Evolutionary conservation across 2,113 vertebrate species (phyloP).

Genomic region (Ophthalmolycus amberensis): DNA sequence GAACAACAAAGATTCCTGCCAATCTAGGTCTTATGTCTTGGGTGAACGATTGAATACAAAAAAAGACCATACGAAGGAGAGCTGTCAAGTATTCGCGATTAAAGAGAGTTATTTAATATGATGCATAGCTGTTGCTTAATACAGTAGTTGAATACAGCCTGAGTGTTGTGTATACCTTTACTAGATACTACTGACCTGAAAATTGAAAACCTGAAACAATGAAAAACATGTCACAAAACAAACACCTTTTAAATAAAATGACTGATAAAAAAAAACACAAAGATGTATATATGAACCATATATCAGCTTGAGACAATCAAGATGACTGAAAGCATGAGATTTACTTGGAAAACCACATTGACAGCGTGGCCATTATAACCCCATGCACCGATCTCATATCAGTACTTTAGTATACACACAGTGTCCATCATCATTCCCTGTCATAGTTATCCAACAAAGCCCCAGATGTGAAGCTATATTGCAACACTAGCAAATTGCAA

Average conservation of each 20-base stretch:
- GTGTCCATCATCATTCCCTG: constrained; percentile 10
- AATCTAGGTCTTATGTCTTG: background rate
- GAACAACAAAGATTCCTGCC: constrained; percentile 22
- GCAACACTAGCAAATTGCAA: constrained; percentile 23
- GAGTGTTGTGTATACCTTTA: constrained; percentile 63
- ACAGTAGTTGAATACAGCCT: constrained; percentile 80
- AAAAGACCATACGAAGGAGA: constrained; percentile 41
- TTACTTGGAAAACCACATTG: constrained; percentile 11
- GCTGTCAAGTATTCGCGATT: constrained; percentile 42
- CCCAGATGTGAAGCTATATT: constrained; percentile 24
- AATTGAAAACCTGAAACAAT: constrained; percentile 41
- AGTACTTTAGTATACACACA: constrained; percentile 11
- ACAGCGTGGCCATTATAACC: constrained; percentile 1
- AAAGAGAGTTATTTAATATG: constrained; percentile 50
- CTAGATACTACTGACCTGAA: constrained; percentile 64
- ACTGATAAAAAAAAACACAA: constrained; percentile 46
- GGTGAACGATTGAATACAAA: constrained; percentile 27
- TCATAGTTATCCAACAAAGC: constrained; percentile 7
- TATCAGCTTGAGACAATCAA: constrained; percentile 36
- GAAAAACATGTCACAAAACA: constrained; percentile 37
- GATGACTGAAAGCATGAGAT: constrained; percentile 23
- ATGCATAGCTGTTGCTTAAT: constrained; percentile 68
- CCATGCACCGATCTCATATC: constrained; percentile 18
- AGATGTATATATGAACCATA: constrained; percentile 36
- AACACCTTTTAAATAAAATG: constrained; percentile 55